Evolutionary conservation across 2,888 invertebrate genomes (phyloP), one percentile per base, ranked within the genome.

Genomic region (Drosophila infuscata): DNA sequence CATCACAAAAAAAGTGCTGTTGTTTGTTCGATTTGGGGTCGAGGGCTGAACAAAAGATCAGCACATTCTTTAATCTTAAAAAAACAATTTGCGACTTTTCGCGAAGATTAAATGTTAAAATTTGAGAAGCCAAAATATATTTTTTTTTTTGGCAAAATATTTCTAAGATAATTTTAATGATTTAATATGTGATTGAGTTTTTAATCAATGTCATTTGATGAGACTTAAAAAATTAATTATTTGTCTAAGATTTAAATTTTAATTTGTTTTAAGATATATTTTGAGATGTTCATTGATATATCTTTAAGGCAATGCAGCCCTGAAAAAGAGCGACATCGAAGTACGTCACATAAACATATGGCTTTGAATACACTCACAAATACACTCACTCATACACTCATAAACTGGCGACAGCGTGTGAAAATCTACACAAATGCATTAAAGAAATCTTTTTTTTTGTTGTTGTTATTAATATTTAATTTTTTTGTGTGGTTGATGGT

Each of bases 401-500:
- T 15, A 43, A 53, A 60, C 43, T 25, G 82, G 49, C 70, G 82
- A 87, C 88, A 84, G 84, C 89, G 89, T 89, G 87, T 88, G 87
- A 87, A 84, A 84, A 71, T 68, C 61, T 65, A 59, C 36, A 65
- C 52, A 66, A 71, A 67, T 65, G 74, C 75, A 79, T 75, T 66
- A 53, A 25, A 53, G 29, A 43, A 33, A n/a, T 15, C 20, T 51
- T 43, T 51, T 25, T 52, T 32, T 43, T 51, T 25, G 48, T 32
- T 32, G 11, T 29, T n/a, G 20, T 6, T 60, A 46, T 9, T 76
- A n/a, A 30, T 56, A 54, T 67, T 48, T 53, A 17, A 38, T 30
- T 25, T 29, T 51, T 3, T n/a, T 49, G 30, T 78, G 33, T 67
- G n/a, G 20, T 25, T 12, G 29, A 41, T 67, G 30, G 43, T 29